Evolutionary conservation across 2,888 invertebrate genomes (phyloP).

Genomic region (Cerceris rybyensis): DNA sequence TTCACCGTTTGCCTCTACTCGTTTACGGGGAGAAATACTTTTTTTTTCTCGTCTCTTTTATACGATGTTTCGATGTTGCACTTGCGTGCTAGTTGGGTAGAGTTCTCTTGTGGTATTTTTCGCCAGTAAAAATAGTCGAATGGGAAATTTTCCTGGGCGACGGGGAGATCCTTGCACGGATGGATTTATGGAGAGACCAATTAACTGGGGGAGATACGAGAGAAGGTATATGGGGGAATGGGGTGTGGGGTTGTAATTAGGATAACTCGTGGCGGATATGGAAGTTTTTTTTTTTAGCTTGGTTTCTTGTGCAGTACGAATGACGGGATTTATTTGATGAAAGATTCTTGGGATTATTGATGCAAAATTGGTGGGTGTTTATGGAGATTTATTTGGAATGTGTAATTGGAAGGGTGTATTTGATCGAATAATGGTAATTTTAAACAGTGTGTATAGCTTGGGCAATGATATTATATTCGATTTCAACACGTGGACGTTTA

Average conservation of each 20-base stretch:
- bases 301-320: neutral
- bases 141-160: neutral
- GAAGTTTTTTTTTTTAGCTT: neutral
- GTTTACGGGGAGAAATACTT: constrained; percentile 15
- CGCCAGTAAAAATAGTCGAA: neutral
- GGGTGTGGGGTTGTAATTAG: neutral
- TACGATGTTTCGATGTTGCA: neutral
- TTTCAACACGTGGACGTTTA: too few relatives aligned
- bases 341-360: too few relatives aligned
- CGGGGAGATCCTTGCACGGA: neutral
- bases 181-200: neutral
- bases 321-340: too few relatives aligned
- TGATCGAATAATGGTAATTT: too few relatives aligned
- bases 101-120: neutral
- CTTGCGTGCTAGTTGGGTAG: neutral
- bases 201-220: neutral
- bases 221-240: neutral
- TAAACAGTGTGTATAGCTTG: too few relatives aligned
- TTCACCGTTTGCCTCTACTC: constrained; percentile 30
- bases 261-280: neutral
- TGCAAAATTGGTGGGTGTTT: too few relatives aligned
- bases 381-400: too few relatives aligned
- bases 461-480: too few relatives aligned
- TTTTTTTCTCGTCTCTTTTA: neutral
- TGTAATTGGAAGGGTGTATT: too few relatives aligned